These are phyloP conservation scores for Steinernema feltiae DNA, from an alignment of 1,140 invertebrate genomes.

Conservation along the genomic window DNA sequence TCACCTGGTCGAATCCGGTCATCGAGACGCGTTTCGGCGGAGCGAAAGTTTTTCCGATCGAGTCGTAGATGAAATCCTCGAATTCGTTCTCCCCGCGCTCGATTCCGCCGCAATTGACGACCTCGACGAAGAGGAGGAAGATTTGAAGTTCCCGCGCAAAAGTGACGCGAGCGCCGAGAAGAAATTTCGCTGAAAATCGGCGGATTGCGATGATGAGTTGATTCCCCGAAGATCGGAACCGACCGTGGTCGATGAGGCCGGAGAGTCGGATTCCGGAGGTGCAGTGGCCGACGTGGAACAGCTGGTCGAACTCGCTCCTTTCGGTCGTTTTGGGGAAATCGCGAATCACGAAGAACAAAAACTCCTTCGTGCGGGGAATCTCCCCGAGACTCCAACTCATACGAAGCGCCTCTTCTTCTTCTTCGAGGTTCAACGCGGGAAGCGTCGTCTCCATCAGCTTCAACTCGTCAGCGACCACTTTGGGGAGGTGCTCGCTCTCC, in stretches of 20 bases:
- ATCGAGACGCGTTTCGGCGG: background rate
- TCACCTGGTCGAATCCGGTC: background rate
- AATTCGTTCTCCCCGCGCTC: background rate
- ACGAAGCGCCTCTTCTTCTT: background rate
- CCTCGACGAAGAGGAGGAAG: background rate
- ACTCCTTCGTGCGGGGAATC: background rate
- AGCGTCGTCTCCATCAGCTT: background rate
- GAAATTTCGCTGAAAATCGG: background rate
- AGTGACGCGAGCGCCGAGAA: background rate
- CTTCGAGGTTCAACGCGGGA: background rate
- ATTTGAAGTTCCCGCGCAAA: background rate
- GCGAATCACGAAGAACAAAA: background rate
- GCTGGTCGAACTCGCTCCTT: background rate
- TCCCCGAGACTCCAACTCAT: background rate
- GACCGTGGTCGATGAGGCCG: background rate
- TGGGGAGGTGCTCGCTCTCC: background rate
- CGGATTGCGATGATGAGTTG: background rate
- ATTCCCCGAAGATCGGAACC: too few species aligned
- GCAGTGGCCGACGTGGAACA: background rate
- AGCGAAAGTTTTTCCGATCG: background rate
- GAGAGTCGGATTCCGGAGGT: background rate
- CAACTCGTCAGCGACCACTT: background rate
- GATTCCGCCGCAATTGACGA: background rate
- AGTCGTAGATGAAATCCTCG: constrained; percentile 1
- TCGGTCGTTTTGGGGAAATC: background rate